These are phyloP conservation scores for Ommatoiulus sabulosus DNA, from an alignment of 2,888 invertebrate species.

Conservation along the genomic window DNA sequence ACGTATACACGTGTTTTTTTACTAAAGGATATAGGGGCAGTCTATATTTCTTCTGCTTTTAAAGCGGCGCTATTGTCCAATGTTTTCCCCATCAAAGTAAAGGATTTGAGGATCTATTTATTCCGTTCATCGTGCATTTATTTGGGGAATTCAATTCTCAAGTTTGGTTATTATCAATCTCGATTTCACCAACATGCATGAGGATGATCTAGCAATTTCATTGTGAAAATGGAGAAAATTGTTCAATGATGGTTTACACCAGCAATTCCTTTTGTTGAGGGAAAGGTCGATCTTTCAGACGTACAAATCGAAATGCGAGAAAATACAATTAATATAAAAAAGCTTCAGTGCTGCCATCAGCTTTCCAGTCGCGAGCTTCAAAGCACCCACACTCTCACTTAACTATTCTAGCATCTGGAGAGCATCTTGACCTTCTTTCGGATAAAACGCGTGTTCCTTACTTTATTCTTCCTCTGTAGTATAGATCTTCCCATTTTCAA, in stretches of 20 bases:
- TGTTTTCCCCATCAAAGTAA: background rate
- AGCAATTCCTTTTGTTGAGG: slow-evolving; percentile 5
- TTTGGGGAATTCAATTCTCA: background rate
- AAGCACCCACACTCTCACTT: slow-evolving; percentile 25
- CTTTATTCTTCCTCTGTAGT: background rate
- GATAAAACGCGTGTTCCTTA: background rate
- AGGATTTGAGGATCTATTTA: background rate
- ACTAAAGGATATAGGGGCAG: too few species aligned
- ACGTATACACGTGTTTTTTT: too few species aligned
- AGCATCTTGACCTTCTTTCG: slow-evolving; percentile 35
- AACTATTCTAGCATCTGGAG: slow-evolving; percentile 39
- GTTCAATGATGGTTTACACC: slow-evolving; percentile 34
- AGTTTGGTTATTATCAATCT: background rate
- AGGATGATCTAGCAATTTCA: slow-evolving; percentile 9
- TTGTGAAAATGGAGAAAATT: background rate
- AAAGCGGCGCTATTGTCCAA: background rate
- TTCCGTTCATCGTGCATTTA: background rate
- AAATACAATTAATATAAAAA: slow-evolving; percentile 39
- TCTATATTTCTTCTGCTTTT: too few species aligned
- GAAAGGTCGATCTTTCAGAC: slow-evolving; percentile 17
- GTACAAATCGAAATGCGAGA: slow-evolving; percentile 33
- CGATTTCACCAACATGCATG: background rate
- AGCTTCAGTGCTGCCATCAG: slow-evolving; percentile 21
- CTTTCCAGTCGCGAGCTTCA: background rate
- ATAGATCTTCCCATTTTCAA: slow-evolving; percentile 40